These are phyloP conservation scores for Coremacera marginata DNA, from an alignment of 2,888 invertebrate genomes.

Conservation along the genomic window DNA sequence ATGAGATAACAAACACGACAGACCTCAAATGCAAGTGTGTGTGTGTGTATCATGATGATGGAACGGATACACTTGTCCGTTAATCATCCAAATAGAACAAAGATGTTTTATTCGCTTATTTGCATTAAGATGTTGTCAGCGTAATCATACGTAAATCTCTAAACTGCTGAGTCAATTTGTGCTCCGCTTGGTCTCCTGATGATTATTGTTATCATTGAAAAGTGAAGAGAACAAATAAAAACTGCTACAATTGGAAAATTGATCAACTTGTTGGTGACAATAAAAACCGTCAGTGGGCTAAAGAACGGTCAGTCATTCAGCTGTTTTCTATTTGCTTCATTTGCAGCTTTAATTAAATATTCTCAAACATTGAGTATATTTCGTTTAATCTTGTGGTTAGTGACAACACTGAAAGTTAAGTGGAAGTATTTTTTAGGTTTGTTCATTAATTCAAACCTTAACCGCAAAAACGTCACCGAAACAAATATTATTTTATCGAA, in stretches of 20 bases:
- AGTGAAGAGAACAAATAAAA: slow-evolving; percentile 40
- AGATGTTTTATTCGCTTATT: too few relatives aligned
- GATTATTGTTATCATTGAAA: slow-evolving; percentile 45
- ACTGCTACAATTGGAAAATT: slow-evolving; percentile 59
- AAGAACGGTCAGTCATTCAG: background rate
- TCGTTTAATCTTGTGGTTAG: background rate
- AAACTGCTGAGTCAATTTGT: background rate
- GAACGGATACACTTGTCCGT: background rate
- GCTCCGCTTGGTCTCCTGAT: background rate
- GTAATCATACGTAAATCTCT: too few relatives aligned
- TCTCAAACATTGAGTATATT: too few relatives aligned
- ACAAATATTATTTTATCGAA: too few relatives aligned
- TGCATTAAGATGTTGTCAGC: too few relatives aligned
- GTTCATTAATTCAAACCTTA: too few relatives aligned
- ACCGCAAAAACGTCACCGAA: too few relatives aligned
- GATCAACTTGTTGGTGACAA: slow-evolving; percentile 37
- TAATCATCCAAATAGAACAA: too few relatives aligned
- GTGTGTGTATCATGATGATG: background rate
- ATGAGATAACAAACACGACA: too few relatives aligned
- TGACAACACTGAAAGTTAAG: background rate
- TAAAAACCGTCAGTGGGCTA: slow-evolving; percentile 30
- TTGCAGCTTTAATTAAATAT: too few relatives aligned
- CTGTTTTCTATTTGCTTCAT: too few relatives aligned
- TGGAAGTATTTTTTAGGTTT: background rate
- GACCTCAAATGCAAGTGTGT: too few relatives aligned